phyloP scores from a whole-genome alignment of 2,888 invertebrate genomes.

The Aplocera efformata region DNA sequence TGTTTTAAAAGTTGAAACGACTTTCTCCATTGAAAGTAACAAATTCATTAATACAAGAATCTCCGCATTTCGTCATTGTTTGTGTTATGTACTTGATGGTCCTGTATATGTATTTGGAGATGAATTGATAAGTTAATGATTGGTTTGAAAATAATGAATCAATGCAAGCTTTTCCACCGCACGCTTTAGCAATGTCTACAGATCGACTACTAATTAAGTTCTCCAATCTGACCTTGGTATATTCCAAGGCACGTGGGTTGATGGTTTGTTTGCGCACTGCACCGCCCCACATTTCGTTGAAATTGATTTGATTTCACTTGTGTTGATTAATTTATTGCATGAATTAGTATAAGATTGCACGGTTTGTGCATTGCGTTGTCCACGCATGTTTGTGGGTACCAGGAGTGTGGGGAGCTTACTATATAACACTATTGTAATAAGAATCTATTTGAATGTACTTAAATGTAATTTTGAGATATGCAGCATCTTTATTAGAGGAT shows the following conservation, averaged over 20 bases:
- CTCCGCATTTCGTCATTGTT: too few species aligned
- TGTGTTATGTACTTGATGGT: too few species aligned
- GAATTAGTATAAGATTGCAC: constrained; percentile 43
- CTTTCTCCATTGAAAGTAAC: too few species aligned
- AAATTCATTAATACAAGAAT: too few species aligned
- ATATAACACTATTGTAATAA: constrained; percentile 6
- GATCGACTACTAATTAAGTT: constrained; percentile 2
- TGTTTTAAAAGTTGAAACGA: too few species aligned
- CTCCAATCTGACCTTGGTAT: constrained; percentile 7
- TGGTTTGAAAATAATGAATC: too few species aligned
- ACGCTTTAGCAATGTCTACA: too few species aligned
- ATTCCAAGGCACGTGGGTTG: neutral
- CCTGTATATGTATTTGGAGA: too few species aligned
- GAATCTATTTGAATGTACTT: constrained; percentile 10
- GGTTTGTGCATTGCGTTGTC: constrained; percentile 37
- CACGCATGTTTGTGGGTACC: constrained; percentile 28
- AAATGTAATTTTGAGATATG: constrained; percentile 17
- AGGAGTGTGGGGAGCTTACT: constrained; percentile 40
- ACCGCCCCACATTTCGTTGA: constrained; percentile 14
- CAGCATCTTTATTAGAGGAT: neutral
- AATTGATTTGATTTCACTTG: constrained; percentile 53
- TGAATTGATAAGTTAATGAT: too few species aligned
- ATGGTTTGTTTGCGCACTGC: constrained; percentile 21
- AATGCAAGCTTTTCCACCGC: too few species aligned
- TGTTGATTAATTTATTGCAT: constrained; percentile 67